These are phyloP conservation scores for Hoplias malabaricus DNA, from an alignment of 2,113 vertebrate species.

Conservation along the genomic window DNA sequence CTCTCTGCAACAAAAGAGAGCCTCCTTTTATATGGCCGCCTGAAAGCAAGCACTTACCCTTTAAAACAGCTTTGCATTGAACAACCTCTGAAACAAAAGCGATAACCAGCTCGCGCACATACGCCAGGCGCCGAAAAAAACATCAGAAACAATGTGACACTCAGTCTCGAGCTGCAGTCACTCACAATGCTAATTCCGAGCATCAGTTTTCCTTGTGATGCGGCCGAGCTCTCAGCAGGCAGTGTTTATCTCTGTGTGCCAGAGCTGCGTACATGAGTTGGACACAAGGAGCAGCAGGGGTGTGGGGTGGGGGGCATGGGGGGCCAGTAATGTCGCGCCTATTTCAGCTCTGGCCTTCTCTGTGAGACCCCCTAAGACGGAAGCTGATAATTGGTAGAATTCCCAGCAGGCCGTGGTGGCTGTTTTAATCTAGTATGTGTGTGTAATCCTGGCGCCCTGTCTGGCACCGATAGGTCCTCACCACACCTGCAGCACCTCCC, in stretches of 20 bases:
- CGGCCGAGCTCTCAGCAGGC: conserved; percentile 58
- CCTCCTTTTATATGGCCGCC: conserved; percentile 52
- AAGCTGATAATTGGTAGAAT: conserved; percentile 75
- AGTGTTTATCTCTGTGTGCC: conserved; percentile 71
- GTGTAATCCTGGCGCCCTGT: conserved; percentile 72
- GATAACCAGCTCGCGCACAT: conserved; percentile 58
- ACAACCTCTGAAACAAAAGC: conserved; percentile 55
- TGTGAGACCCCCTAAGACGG: conserved; percentile 55
- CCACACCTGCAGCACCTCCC: conserved; percentile 61
- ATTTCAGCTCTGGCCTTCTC: conserved; percentile 49
- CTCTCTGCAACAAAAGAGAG: conserved; percentile 58
- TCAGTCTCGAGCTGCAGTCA: conserved; percentile 49
- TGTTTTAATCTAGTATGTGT: conserved; percentile 71
- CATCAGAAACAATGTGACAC: conserved; percentile 44
- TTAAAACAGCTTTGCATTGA: conserved; percentile 48
- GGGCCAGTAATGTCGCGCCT: conserved; percentile 6
- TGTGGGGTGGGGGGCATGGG: conserved; percentile 10
- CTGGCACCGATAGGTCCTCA: conserved; percentile 63
- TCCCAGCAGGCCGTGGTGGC: conserved; percentile 67
- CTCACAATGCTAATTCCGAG: conserved; percentile 54
- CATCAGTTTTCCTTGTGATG: conserved; percentile 59
- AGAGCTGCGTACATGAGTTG: conserved; percentile 60
- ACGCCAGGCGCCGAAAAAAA: conserved; percentile 52
- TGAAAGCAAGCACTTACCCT: conserved; percentile 59
- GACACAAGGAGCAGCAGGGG: conserved; percentile 54